Evolutionary conservation across 2,113 vertebrate species (phyloP).

Genomic region (Hyaena hyaena): DNA sequence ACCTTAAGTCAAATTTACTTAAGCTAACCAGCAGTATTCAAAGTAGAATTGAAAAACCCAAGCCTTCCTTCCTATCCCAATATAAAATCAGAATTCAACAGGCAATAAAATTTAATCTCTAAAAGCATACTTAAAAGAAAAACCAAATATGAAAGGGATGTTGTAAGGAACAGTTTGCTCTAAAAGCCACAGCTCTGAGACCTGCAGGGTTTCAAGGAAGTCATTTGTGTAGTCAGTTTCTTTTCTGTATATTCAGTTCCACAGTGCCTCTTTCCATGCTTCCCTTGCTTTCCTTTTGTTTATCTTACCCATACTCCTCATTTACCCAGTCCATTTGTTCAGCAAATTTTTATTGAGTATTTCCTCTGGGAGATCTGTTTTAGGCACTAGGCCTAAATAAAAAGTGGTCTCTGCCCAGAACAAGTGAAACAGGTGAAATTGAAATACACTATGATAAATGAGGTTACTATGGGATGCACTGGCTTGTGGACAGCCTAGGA

Average conservation of each 20-base stretch:
- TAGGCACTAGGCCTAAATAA: slow-evolving; percentile 42
- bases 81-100: slow-evolving; percentile 13
- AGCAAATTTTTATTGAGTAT: slow-evolving; percentile 37
- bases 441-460: background rate
- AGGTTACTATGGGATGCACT: background rate
- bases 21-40: slow-evolving; percentile 8
- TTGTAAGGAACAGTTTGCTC: background rate
- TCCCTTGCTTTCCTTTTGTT: background rate
- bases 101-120: slow-evolving; percentile 53
- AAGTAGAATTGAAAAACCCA: slow-evolving; percentile 23
- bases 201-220: background rate
- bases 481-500: background rate
- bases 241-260: background rate
- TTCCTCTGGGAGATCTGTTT: slow-evolving; percentile 20
- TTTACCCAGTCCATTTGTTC: slow-evolving; percentile 46
- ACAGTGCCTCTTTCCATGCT: background rate
- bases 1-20: slow-evolving; percentile 8
- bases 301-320: background rate
- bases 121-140: background rate
- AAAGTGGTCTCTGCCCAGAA: background rate
- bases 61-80: background rate
- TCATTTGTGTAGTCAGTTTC: background rate
- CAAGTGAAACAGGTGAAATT: background rate
- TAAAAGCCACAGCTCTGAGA: background rate
- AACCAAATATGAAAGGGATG: background rate